Percentiles rank a stretch among this genome's conserved stretches.
Conservation (phyloP, 2,797 vertebrate genomes). For the Poeciliopsis turneri region DNA sequence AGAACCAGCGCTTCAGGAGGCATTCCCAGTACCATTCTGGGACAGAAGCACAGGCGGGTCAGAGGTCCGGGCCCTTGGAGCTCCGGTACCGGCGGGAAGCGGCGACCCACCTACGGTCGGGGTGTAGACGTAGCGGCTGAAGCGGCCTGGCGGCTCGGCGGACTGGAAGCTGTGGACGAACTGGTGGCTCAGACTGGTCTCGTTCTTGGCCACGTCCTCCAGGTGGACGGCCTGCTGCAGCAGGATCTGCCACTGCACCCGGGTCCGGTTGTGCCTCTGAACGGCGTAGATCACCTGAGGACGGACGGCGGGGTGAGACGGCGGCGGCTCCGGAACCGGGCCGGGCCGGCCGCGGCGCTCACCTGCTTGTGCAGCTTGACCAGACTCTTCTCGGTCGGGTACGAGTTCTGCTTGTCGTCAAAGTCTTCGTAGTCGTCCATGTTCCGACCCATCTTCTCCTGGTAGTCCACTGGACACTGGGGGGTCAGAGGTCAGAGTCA, state of each 20-base stretch:
- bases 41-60: constrained; percentile 7
- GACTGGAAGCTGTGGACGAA: constrained; percentile 92
- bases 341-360: constrained; percentile 19
- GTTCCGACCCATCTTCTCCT: constrained; percentile 97
- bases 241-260: constrained; percentile 95
- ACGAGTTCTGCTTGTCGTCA: constrained; percentile 92
- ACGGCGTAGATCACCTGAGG: constrained; percentile 94
- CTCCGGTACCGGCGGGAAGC: too few species aligned
- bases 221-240: constrained; percentile 94
- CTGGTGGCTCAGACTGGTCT: constrained; percentile 87
- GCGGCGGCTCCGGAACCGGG: background rate
- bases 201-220: constrained; percentile 96
- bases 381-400: constrained; percentile 92
- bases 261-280: constrained; percentile 93
- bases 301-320: background rate
- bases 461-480: constrained; percentile 94
- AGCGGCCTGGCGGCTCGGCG: constrained; percentile 83
- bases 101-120: constrained; percentile 85
- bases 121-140: constrained; percentile 89
- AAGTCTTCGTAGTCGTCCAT: constrained; percentile 99
- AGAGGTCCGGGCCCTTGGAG: too few species aligned
- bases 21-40: constrained; percentile 99
- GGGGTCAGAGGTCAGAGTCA: background rate
- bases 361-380: constrained; percentile 98
- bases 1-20: constrained; percentile 90